phyloP scores from a whole-genome alignment of 2,113 vertebrate genomes.

The Passer montanus region DNA sequence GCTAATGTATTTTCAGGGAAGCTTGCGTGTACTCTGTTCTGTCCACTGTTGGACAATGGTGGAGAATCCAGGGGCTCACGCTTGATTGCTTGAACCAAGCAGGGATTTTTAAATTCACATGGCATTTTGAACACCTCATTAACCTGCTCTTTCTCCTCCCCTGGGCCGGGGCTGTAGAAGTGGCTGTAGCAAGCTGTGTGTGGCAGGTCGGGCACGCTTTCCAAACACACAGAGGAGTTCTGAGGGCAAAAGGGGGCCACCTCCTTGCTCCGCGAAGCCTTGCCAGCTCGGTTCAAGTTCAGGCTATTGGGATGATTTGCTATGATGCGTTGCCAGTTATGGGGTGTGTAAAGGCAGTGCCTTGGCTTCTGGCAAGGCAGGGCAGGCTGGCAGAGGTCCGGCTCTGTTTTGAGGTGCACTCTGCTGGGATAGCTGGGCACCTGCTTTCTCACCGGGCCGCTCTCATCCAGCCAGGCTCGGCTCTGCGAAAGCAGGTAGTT shows the following conservation, averaged over 20 bases:
- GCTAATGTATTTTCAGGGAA: constrained; percentile 75
- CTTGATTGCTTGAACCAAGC: constrained; percentile 85
- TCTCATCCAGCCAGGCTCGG: constrained; percentile 77
- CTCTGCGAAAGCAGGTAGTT: constrained; percentile 52
- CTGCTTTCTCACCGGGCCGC: constrained; percentile 67
- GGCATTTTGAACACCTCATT: constrained; percentile 75
- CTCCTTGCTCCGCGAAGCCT: constrained; percentile 77
- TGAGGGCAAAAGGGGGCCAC: constrained; percentile 70
- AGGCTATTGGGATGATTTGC: constrained; percentile 55
- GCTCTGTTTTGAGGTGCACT: constrained; percentile 86
- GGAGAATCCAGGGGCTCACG: constrained; percentile 89
- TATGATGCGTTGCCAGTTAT: constrained; percentile 75
- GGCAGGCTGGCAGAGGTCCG: constrained; percentile 73
- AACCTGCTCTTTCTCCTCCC: constrained; percentile 74
- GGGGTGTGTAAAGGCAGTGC: constrained; percentile 69
- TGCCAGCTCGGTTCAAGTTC: constrained; percentile 65
- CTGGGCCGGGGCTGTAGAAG: constrained; percentile 62
- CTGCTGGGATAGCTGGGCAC: constrained; percentile 68
- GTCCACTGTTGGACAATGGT: constrained; percentile 71
- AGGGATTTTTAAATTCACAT: constrained; percentile 81
- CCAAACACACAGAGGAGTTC: constrained; percentile 74
- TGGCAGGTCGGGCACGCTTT: constrained; percentile 69
- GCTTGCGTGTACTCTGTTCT: constrained; percentile 58
- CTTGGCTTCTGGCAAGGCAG: constrained; percentile 81
- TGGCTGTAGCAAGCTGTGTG: constrained; percentile 71